Percentiles rank a stretch among this genome's conserved stretches.
These are phyloP conservation scores for Clitarchus hookeri DNA, from an alignment of 2,888 invertebrate genomes.

Conservation along the genomic window DNA sequence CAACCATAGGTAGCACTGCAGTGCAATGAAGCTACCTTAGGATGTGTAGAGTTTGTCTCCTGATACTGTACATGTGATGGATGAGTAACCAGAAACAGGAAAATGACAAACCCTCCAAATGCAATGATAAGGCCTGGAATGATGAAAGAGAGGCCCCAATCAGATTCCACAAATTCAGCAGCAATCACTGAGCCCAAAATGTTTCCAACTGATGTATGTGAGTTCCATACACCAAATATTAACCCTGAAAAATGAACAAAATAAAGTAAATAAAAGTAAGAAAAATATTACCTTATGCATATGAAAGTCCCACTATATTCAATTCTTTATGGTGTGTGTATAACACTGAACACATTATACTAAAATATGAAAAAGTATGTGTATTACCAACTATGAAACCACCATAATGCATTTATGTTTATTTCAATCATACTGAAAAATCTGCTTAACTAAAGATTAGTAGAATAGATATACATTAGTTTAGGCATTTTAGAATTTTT, in stretches of 20 bases:
- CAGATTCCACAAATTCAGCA: constrained; percentile 78
- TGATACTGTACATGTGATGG: constrained; percentile 74
- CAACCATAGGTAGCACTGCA: not conserved
- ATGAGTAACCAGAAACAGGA: constrained; percentile 82
- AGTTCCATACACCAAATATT: constrained; percentile 97
- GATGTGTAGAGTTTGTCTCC: not conserved
- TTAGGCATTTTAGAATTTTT: too few relatives aligned
- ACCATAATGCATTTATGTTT: too few relatives aligned
- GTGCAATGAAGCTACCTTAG: constrained; percentile 6
- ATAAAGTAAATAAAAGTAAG: not conserved
- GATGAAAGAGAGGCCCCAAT: constrained; percentile 92
- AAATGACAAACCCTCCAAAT: constrained; percentile 70
- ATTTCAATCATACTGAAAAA: too few relatives aligned
- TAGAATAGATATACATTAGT: too few relatives aligned
- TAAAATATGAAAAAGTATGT: too few relatives aligned
- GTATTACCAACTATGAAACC: too few relatives aligned
- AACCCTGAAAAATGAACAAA: constrained; percentile 57
- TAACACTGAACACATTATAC: too few relatives aligned
- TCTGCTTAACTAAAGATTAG: too few relatives aligned
- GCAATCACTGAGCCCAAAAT: constrained; percentile 92
- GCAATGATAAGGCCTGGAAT: constrained; percentile 87
- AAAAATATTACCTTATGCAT: not conserved
- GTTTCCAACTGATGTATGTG: constrained; percentile 94
- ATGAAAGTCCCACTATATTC: too few relatives aligned
- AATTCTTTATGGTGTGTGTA: too few relatives aligned